These are phyloP conservation scores for Drosophila limbata DNA, from an alignment of 2,888 invertebrate genomes.

Conservation along the genomic window DNA sequence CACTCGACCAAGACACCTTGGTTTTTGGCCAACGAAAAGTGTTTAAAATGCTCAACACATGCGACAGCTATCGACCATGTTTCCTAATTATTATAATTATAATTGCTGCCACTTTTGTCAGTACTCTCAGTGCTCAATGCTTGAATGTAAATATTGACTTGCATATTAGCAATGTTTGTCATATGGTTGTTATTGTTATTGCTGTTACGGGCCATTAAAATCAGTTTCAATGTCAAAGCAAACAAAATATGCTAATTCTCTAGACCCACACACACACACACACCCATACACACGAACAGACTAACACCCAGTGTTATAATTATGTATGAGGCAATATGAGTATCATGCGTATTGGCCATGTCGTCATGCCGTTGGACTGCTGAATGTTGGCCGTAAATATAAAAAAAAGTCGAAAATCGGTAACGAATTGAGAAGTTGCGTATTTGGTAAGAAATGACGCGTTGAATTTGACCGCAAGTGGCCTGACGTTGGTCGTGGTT, in stretches of 20 bases:
- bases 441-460: slow-evolving; percentile 54
- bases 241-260: slow-evolving; percentile 75
- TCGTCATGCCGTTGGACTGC: slow-evolving; percentile 63
- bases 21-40: slow-evolving; percentile 1
- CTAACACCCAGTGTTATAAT: slow-evolving; percentile 17
- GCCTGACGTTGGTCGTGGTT: slow-evolving; percentile 32
- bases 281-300: slow-evolving; percentile 19
- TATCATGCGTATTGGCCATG: slow-evolving; percentile 41
- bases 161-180: slow-evolving; percentile 36
- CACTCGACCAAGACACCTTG: slow-evolving; percentile 5
- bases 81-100: slow-evolving; percentile 37
- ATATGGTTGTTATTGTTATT: slow-evolving; percentile 46
- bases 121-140: slow-evolving; percentile 35
- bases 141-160: slow-evolving; percentile 41
- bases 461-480: slow-evolving; percentile 54
- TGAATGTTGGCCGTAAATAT: slow-evolving; percentile 39
- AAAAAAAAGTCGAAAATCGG: slow-evolving; percentile 28
- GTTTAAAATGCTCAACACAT: slow-evolving; percentile 45
- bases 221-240: slow-evolving; percentile 77
- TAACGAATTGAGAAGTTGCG: slow-evolving; percentile 20
- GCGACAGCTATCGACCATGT: slow-evolving; percentile 34
- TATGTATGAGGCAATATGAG: slow-evolving; percentile 41
- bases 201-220: slow-evolving; percentile 71
- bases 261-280: slow-evolving; percentile 21
- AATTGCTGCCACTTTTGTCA: slow-evolving; percentile 46